These are phyloP conservation scores for Reticulitermes speratus DNA, from an alignment of 1,140 invertebrate species.

Conservation along the genomic window DNA sequence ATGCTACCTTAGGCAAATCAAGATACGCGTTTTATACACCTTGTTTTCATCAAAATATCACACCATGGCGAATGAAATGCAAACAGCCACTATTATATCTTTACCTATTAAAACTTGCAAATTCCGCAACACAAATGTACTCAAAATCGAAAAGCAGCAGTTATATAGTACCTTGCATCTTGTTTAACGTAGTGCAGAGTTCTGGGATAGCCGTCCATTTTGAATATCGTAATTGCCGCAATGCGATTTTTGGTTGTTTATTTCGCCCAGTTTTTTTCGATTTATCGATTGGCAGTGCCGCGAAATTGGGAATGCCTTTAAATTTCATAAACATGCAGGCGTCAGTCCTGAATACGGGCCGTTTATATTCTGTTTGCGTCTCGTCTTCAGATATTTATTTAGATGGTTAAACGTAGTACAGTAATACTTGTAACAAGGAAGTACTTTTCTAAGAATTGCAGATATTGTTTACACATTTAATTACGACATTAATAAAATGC, in stretches of 20 bases:
- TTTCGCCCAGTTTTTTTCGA: not conserved
- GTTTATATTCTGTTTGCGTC: too few species aligned
- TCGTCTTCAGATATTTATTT: too few species aligned
- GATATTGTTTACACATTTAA: too few species aligned
- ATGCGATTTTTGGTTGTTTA: slow-evolving; percentile 30
- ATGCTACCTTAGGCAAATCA: slow-evolving; percentile 26
- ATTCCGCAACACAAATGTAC: not conserved
- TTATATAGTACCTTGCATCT: not conserved
- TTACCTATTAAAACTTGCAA: not conserved
- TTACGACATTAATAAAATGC: too few species aligned
- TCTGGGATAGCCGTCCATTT: slow-evolving; percentile 27
- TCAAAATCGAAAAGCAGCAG: not conserved
- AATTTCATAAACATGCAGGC: not conserved
- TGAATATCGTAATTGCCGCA: slow-evolving; percentile 28
- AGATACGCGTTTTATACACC: slow-evolving; percentile 9
- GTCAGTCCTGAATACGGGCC: too few species aligned
- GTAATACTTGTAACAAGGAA: too few species aligned
- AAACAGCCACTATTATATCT: not conserved
- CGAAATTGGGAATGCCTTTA: not conserved
- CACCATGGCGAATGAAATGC: not conserved
- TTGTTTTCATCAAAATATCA: not conserved
- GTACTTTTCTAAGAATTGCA: too few species aligned
- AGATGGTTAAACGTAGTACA: too few species aligned
- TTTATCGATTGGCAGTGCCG: not conserved
- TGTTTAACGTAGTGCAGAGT: slow-evolving; percentile 22